Conservation (phyloP, 2,113 vertebrate species). For the Zootoca vivipara region DNA sequence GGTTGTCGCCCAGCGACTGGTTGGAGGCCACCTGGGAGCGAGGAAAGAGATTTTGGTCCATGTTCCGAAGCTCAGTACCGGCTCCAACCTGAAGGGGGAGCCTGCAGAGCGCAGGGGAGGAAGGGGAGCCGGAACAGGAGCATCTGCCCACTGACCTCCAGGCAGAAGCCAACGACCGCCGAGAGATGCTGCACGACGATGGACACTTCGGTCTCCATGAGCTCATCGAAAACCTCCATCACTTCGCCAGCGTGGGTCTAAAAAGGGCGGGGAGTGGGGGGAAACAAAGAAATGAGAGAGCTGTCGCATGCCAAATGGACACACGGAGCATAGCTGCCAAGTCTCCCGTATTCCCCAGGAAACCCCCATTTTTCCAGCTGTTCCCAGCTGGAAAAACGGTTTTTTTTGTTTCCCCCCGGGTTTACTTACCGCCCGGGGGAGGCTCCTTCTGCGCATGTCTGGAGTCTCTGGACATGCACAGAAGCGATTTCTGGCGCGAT, state of each 20-base stretch:
- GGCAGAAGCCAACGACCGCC: conserved; percentile 82
- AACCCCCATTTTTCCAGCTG: too few relatives aligned
- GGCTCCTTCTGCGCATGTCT: too few relatives aligned
- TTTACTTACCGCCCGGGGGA: too few relatives aligned
- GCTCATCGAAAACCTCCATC: conserved; percentile 88
- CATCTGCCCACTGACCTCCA: conserved; percentile 76
- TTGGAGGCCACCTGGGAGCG: conserved; percentile 79
- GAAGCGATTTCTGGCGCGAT: too few relatives aligned
- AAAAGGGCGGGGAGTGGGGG: neutral
- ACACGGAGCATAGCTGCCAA: too few relatives aligned
- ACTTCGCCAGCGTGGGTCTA: conserved; percentile 86
- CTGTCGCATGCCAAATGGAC: too few relatives aligned
- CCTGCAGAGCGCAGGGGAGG: neutral
- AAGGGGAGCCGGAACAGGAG: accelerated
- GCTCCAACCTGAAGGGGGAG: neutral
- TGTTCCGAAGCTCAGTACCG: too few relatives aligned
- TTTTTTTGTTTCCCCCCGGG: too few relatives aligned
- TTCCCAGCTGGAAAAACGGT: too few relatives aligned
- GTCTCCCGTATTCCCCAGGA: too few relatives aligned
- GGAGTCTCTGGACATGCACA: too few relatives aligned
- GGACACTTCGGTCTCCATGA: conserved; percentile 86
- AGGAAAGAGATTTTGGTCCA: too few relatives aligned
- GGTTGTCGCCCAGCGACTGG: conserved; percentile 70
- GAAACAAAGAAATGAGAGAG: neutral
- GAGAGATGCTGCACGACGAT: conserved; percentile 82